Percentiles rank a stretch among this genome's conserved stretches.
Conservation (phyloP, 2,888 invertebrate genomes). For the Branchellion lobata region DNA sequence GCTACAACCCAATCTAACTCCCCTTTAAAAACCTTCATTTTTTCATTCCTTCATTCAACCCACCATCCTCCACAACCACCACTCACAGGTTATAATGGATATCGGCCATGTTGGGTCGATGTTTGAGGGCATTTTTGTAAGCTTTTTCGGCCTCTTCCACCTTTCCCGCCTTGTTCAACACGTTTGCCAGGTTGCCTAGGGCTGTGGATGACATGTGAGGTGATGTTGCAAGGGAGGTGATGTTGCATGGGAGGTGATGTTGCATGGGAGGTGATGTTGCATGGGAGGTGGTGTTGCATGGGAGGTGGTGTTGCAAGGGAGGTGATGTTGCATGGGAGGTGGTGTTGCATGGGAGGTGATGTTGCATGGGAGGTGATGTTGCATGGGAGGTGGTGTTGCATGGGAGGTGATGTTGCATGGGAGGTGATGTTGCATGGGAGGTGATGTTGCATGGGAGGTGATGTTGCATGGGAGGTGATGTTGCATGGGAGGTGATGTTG, state of each 20-base stretch:
- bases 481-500: too few relatives aligned
- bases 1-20: too few relatives aligned
- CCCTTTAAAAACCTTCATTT: too few relatives aligned
- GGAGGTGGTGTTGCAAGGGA: neutral
- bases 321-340: neutral
- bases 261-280: neutral
- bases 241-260: neutral
- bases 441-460: too few relatives aligned
- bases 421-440: too few relatives aligned
- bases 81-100: constrained; percentile 98
- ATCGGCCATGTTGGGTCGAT: constrained; percentile 95
- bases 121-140: constrained; percentile 82
- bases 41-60: too few relatives aligned
- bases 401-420: too few relatives aligned
- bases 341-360: neutral
- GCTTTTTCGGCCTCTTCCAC: constrained; percentile 85
- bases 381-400: too few relatives aligned
- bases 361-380: neutral
- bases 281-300: neutral
- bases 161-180: constrained; percentile 84
- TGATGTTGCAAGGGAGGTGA: neutral
- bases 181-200: constrained; percentile 92
- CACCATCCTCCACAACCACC: constrained; percentile 48
- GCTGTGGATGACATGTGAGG: constrained; percentile 67
- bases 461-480: too few relatives aligned